Evolutionary conservation across 1,140 invertebrate genomes (phyloP).

Genomic region (Oryctes rhinoceros): DNA sequence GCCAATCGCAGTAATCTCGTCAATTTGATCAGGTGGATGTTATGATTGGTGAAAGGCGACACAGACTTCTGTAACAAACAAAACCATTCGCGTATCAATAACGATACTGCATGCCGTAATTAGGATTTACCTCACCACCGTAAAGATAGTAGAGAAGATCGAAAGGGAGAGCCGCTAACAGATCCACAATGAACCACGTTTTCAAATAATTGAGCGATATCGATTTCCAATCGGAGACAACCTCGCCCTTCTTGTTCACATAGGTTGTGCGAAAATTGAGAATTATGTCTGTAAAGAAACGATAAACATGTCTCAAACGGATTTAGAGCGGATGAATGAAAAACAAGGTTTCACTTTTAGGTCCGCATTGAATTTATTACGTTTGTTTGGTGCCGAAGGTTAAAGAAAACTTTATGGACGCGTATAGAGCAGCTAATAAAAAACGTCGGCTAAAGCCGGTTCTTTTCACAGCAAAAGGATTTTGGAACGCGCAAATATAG

Average conservation of each 20-base stretch:
- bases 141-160: conserved; percentile 93
- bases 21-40: conserved; percentile 95
- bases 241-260: conserved; percentile 98
- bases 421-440: neutral
- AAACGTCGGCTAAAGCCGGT: neutral
- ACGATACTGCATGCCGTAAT: conserved; percentile 4
- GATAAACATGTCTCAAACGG: neutral
- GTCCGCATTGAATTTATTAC: neutral
- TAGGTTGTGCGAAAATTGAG: conserved; percentile 99
- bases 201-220: conserved; percentile 93
- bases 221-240: conserved; percentile 89
- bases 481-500: too few relatives aligned
- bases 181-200: conserved; percentile 95
- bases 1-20: conserved; percentile 91
- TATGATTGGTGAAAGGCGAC: conserved; percentile 60
- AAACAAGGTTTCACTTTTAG: conserved; percentile 1
- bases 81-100: conserved; percentile 1
- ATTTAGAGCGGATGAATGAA: neutral
- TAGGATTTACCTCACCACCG: conserved; percentile 76
- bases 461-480: too few relatives aligned
- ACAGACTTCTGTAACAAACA: conserved; percentile 69
- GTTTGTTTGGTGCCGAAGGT: neutral
- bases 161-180: conserved; percentile 94
- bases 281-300: conserved; percentile 86
- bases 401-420: neutral